A percentile compares a stretch with the other conserved stretches of the same genome.
These are phyloP conservation scores for Ariopsis seemanni DNA, from an alignment of 2,113 vertebrate species.

Conservation along the genomic window DNA sequence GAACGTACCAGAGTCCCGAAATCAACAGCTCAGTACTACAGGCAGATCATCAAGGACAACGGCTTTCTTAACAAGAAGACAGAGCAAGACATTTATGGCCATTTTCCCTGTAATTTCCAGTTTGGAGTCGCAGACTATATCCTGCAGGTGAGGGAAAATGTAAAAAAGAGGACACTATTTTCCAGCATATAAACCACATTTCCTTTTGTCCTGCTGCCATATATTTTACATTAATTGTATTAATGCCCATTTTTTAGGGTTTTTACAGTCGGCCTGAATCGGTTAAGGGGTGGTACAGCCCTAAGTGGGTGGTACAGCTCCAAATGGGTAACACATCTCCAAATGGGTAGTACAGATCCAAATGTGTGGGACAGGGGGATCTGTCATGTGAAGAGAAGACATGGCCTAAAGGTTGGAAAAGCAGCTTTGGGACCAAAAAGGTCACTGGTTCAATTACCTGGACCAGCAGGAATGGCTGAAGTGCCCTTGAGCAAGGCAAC, in stretches of 20 bases:
- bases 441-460: too few relatives aligned
- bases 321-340: too few relatives aligned
- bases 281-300: background rate
- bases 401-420: too few relatives aligned
- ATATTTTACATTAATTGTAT: background rate
- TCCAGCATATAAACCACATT: background rate
- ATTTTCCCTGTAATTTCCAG: slow-evolving; percentile 88
- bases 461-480: too few relatives aligned
- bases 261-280: background rate
- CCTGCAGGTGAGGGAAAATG: slow-evolving; percentile 78
- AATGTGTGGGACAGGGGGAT: too few relatives aligned
- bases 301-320: background rate
- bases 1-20: slow-evolving; percentile 82
- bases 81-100: slow-evolving; percentile 65
- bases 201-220: background rate
- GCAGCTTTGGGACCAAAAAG: too few relatives aligned
- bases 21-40: slow-evolving; percentile 87
- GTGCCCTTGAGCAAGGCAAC: too few relatives aligned
- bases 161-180: background rate
- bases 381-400: too few relatives aligned
- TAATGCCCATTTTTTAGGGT: background rate
- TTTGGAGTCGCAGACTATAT: slow-evolving; percentile 91
- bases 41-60: slow-evolving; percentile 77
- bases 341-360: background rate
- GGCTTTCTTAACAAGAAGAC: slow-evolving; percentile 78